These are phyloP conservation scores for Megathymus violae DNA, from an alignment of 1,140 invertebrate genomes.

Conservation along the genomic window DNA sequence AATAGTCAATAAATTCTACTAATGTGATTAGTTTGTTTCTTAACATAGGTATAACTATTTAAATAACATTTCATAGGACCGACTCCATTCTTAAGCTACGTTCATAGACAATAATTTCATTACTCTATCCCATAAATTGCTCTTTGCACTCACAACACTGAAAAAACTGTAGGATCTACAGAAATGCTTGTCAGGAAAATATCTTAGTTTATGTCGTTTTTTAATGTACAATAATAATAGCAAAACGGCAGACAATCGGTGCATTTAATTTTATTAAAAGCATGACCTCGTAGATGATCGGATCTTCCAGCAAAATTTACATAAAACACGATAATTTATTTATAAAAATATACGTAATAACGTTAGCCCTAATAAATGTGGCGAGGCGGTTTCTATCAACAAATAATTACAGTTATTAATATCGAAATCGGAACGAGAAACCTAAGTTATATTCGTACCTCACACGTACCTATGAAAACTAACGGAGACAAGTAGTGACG, in stretches of 20 bases:
- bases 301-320: too few relatives aligned
- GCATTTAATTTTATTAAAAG: too few relatives aligned
- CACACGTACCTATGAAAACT: too few relatives aligned
- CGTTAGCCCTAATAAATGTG: too few relatives aligned
- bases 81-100: constrained; percentile 20
- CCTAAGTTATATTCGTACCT: too few relatives aligned
- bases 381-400: too few relatives aligned
- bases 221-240: neutral
- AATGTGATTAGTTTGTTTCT: constrained; percentile 31
- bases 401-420: too few relatives aligned
- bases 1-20: constrained; percentile 44
- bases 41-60: constrained; percentile 22
- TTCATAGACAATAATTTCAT: constrained; percentile 13
- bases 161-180: constrained; percentile 13
- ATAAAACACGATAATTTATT: too few relatives aligned
- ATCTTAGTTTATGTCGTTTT: neutral
- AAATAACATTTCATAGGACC: constrained; percentile 27
- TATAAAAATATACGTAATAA: too few relatives aligned
- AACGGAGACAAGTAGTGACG: too few relatives aligned
- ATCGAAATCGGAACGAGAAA: too few relatives aligned
- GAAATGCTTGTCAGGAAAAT: constrained; percentile 7
- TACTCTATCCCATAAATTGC: constrained; percentile 16
- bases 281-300: too few relatives aligned
- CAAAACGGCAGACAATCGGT: constrained; percentile 2
- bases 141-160: constrained; percentile 25